Evolutionary conservation across 2,888 invertebrate species (phyloP).

Genomic region (Agrochola macilenta): DNA sequence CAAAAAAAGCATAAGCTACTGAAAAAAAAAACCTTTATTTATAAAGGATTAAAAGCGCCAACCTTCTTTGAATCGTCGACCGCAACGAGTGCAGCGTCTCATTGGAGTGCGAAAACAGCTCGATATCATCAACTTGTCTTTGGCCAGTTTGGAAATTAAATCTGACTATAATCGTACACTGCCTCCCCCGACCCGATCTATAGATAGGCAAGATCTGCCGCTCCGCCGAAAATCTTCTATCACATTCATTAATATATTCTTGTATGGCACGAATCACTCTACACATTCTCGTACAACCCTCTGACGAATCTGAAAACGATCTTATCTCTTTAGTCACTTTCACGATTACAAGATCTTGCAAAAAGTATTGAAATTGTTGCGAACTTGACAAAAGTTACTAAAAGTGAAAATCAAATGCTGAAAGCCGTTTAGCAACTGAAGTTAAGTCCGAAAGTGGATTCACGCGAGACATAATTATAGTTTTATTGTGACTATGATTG

Average conservation of each 20-base stretch:
- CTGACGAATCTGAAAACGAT: slow-evolving; percentile 81
- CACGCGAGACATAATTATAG: not conserved
- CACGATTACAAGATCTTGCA: not conserved
- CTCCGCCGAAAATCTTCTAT: slow-evolving; percentile 96
- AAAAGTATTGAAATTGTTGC: not conserved
- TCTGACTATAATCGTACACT: slow-evolving; percentile 96
- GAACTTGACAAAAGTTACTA: not conserved
- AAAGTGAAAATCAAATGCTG: not conserved
- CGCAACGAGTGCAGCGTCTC: slow-evolving; percentile 97
- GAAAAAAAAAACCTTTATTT: not conserved
- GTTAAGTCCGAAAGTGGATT: not conserved
- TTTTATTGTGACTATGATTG: not conserved
- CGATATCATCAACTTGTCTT: slow-evolving; percentile 97
- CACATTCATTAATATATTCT: slow-evolving; percentile 98
- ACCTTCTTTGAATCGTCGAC: slow-evolving; percentile 93
- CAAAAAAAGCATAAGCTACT: not conserved
- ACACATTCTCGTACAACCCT: slow-evolving; percentile 93
- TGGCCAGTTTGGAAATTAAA: slow-evolving; percentile 95
- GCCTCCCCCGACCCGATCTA: slow-evolving; percentile 97
- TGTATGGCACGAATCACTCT: slow-evolving; percentile 98
- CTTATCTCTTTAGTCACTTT: not conserved
- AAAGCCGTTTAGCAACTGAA: not conserved
- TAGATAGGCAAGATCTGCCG: slow-evolving; percentile 97
- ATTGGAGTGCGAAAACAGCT: slow-evolving; percentile 97
- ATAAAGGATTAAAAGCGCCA: slow-evolving; percentile 27